Conservation (phyloP, 1,140 invertebrate species). For the Magallana angulata region DNA sequence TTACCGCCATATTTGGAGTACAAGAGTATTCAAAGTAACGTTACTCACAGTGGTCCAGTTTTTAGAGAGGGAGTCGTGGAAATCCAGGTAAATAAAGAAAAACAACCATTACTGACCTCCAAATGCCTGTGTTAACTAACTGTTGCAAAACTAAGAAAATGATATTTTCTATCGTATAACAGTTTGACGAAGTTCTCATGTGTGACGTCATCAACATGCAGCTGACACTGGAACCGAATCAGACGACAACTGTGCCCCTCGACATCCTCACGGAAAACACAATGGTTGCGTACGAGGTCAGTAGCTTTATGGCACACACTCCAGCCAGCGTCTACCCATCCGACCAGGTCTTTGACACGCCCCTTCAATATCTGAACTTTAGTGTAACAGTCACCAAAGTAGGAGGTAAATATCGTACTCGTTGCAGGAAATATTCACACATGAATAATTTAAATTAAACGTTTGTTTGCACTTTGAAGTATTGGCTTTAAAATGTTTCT, state of each 20-base stretch:
- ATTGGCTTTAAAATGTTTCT: background rate
- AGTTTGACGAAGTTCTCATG: constrained; percentile 59
- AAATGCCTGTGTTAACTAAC: background rate
- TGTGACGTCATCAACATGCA: constrained; percentile 56
- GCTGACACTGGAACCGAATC: constrained; percentile 52
- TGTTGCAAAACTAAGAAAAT: background rate
- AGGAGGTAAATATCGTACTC: constrained; percentile 24
- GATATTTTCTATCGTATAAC: background rate
- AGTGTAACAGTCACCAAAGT: constrained; percentile 49
- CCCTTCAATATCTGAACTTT: constrained; percentile 50
- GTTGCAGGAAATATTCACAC: too few relatives aligned
- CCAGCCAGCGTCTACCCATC: background rate
- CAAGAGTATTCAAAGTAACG: background rate
- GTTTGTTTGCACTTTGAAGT: background rate
- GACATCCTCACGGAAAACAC: constrained; percentile 44
- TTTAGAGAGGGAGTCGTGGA: constrained; percentile 30
- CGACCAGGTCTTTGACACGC: constrained; percentile 37
- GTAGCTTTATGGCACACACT: constrained; percentile 39
- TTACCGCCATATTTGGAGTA: constrained; percentile 62
- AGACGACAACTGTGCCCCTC: constrained; percentile 41
- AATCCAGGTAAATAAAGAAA: constrained; percentile 34
- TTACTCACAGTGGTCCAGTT: background rate
- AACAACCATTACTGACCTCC: background rate
- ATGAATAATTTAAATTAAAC: too few relatives aligned
- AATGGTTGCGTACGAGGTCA: constrained; percentile 50